phyloP scores from a whole-genome alignment of 1,140 invertebrate genomes.

The Hyles vespertilio region DNA sequence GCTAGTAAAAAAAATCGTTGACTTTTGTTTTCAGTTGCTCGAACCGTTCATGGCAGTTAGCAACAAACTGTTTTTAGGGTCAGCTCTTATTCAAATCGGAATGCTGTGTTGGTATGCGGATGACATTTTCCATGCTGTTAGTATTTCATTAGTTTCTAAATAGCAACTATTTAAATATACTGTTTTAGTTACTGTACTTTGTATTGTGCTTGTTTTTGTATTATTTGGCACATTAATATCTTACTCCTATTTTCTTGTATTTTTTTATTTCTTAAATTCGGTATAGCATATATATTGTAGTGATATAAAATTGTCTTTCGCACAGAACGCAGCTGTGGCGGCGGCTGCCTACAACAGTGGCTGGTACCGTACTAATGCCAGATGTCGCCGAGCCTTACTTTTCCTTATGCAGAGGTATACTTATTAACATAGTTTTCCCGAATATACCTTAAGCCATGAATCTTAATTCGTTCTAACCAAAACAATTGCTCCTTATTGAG shows the following conservation, averaged over 20 bases:
- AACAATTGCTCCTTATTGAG: background rate
- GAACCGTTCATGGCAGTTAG: constrained; percentile 59
- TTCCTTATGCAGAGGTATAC: constrained; percentile 55
- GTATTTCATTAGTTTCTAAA: constrained; percentile 19
- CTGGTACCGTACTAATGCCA: constrained; percentile 59
- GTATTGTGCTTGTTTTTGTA: too few relatives aligned
- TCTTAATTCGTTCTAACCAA: too few relatives aligned
- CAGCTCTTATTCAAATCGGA: constrained; percentile 60
- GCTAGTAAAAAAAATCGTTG: too few relatives aligned
- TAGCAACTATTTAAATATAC: too few relatives aligned
- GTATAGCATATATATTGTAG: too few relatives aligned
- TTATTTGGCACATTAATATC: too few relatives aligned
- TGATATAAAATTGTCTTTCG: constrained; percentile 3
- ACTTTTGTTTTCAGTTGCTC: constrained; percentile 47
- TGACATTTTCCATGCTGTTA: constrained; percentile 59
- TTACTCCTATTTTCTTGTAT: too few relatives aligned
- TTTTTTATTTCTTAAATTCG: too few relatives aligned
- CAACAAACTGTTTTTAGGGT: constrained; percentile 59
- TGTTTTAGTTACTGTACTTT: too few relatives aligned
- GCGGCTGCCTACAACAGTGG: constrained; percentile 51
- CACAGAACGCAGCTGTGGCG: constrained; percentile 54
- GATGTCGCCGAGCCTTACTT: constrained; percentile 48
- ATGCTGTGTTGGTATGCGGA: constrained; percentile 66
- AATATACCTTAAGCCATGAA: background rate
- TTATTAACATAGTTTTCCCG: background rate